Evolutionary conservation across 2,888 invertebrate species (phyloP).

Genomic region (Papilio gigon): DNA sequence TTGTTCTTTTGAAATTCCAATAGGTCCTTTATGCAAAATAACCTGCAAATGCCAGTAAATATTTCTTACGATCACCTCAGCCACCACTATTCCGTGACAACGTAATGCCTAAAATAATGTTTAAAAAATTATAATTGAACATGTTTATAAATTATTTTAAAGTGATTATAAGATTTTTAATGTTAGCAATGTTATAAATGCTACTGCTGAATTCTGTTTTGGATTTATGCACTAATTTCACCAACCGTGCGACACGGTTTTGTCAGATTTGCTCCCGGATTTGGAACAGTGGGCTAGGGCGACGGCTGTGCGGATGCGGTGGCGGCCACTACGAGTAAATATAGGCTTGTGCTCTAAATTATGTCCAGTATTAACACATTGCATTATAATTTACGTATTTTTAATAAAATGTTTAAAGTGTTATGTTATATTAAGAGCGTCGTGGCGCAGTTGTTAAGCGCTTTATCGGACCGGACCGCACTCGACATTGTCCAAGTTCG

Average conservation of each 20-base stretch:
- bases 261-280: conserved; percentile 59
- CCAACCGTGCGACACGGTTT: conserved; percentile 55
- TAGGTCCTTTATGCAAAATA: no score
- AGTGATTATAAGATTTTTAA: not conserved
- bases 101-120: no score
- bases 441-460: no score
- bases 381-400: not conserved
- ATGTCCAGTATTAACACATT: not conserved
- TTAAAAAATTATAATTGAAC: not conserved
- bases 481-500: no score
- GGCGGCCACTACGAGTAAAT: conserved; percentile 39
- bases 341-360: conserved; percentile 27
- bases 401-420: not conserved
- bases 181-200: conserved; percentile 19
- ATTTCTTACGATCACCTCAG: no score
- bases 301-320: conserved; percentile 54
- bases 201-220: conserved; percentile 50
- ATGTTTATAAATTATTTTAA: not conserved
- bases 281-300: conserved; percentile 54
- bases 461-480: no score
- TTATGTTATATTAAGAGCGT: not conserved
- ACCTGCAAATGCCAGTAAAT: not conserved
- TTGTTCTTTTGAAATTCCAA: no score
- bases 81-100: conserved; percentile 36
- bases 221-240: conserved; percentile 68